These are phyloP conservation scores for Olivierus martensii DNA, from an alignment of 1,140 invertebrate genomes.

Conservation along the genomic window DNA sequence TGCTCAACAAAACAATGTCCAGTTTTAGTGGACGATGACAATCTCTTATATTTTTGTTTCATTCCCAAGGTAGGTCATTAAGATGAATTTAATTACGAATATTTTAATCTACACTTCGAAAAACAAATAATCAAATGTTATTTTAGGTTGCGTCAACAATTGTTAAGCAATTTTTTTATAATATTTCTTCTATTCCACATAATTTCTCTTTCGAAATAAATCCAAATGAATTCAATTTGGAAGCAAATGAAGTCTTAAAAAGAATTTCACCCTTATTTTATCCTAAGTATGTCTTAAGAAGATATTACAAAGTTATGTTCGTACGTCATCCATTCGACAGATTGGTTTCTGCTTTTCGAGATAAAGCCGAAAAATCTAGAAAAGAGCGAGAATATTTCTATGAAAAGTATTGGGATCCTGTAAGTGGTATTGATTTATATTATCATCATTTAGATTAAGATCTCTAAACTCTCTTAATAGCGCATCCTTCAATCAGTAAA, in stretches of 20 bases:
- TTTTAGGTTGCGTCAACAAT: slow-evolving; percentile 21
- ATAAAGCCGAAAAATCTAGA: slow-evolving; percentile 21
- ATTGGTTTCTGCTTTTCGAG: slow-evolving; percentile 25
- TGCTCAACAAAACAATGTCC: slow-evolving; percentile 19
- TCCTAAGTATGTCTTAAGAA: slow-evolving; percentile 2
- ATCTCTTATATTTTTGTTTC: slow-evolving; percentile 19
- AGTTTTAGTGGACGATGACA: slow-evolving; percentile 17
- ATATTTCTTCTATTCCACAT: slow-evolving; percentile 8
- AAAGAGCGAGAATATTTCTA: slow-evolving; percentile 18
- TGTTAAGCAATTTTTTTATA: slow-evolving; percentile 21
- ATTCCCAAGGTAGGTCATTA: slow-evolving; percentile 17
- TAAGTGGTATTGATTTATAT: too few species aligned
- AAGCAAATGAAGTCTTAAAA: slow-evolving; percentile 20
- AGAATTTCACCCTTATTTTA: slow-evolving; percentile 18
- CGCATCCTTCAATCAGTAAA: too few species aligned
- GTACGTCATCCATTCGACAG: slow-evolving; percentile 28
- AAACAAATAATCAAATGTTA: too few species aligned
- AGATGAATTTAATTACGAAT: too few species aligned
- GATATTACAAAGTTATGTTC: slow-evolving; percentile 26
- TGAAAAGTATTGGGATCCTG: slow-evolving; percentile 7
- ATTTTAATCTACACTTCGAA: too few species aligned
- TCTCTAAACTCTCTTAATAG: too few species aligned
- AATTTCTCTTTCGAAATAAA: background rate
- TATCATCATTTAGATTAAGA: too few species aligned
- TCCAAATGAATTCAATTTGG: slow-evolving; percentile 18